Evolutionary conservation across 2,888 invertebrate species (phyloP), one percentile per base, ranked within the genome.

Genomic region (Seira ritae): DNA sequence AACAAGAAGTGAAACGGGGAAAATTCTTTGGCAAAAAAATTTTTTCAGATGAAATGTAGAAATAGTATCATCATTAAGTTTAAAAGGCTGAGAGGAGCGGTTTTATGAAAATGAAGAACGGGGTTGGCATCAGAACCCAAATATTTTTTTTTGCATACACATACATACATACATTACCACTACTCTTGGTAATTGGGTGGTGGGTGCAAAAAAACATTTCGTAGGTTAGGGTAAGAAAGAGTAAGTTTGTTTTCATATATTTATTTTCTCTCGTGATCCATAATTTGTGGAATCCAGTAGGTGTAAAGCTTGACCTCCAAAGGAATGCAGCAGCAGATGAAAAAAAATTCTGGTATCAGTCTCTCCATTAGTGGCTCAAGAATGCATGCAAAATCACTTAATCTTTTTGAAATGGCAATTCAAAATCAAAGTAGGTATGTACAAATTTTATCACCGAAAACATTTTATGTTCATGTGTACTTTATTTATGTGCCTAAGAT

Each of bases 291-390:
- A 15, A 78, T 78, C 77, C 77, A 78, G 77, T 65, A 76, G 76
- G 76, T 76, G 76, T 76, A 65, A 70, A 70, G 22, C 65, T 78
- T 78, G 77, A 78, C 70, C 77, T 74, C 62, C 62, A 62, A 62
- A 17, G 17, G 19, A 62, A 62, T 19, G 62, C 20, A 10, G 17
- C 62, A 62, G 20, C 10, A 62, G 19, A 62, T 17, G 62, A 20
- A 22, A 62, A 22, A 62, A 62, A 8, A 73, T 65, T 1, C n/a
- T n/a, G n/a, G n/a, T n/a, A n/a, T n/a, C n/a, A n/a, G n/a, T n/a
- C n/a, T n/a, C n/a, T n/a, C n/a, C n/a, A 67, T 65, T 37, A 65
- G 17, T n/a, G 66, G 67, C 66, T 37, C 65, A 72, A 62, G 74
- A 62, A 74, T 15, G 74, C 74, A 75, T 65, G 75, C 75, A 75